A percentile compares a stretch with the other conserved stretches of the same genome.
phyloP scores from a whole-genome alignment of 2,888 invertebrate species.

The Drosophila picticornis region DNA sequence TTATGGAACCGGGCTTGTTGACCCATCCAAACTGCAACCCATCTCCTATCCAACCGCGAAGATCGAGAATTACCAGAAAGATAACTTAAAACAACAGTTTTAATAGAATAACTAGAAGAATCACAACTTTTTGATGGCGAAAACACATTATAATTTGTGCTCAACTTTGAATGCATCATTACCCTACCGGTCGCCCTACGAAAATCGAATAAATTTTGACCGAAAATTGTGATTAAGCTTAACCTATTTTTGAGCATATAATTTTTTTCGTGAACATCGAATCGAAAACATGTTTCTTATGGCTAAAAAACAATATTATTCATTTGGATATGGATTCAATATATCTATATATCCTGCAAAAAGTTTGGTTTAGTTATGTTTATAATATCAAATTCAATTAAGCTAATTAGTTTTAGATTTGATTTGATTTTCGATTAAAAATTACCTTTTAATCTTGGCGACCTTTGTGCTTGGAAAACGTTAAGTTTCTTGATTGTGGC shows the following conservation, averaged over 20 bases:
- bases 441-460: conserved; percentile 8
- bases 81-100: too few relatives aligned
- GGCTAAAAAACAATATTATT: too few relatives aligned
- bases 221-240: background rate
- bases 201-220: background rate
- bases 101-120: background rate
- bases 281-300: background rate
- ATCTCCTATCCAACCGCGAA: too few relatives aligned
- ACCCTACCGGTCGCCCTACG: background rate
- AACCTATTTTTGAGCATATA: fast-evolving
- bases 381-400: background rate
- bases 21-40: background rate
- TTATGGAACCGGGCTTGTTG: background rate
- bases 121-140: background rate
- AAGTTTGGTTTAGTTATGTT: background rate
- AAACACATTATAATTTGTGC: background rate
- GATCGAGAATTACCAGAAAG: too few relatives aligned
- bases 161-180: background rate
- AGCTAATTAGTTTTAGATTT: conserved; percentile 2
- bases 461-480: conserved; percentile 20
- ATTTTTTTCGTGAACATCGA: background rate
- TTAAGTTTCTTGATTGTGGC: conserved; percentile 47
- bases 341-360: too few relatives aligned
- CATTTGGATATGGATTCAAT: background rate
- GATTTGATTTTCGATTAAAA: conserved; percentile 13